Evolutionary conservation across 2,888 invertebrate species (phyloP), one percentile per base, ranked within the genome.

Genomic region (Graphium colonna): DNA sequence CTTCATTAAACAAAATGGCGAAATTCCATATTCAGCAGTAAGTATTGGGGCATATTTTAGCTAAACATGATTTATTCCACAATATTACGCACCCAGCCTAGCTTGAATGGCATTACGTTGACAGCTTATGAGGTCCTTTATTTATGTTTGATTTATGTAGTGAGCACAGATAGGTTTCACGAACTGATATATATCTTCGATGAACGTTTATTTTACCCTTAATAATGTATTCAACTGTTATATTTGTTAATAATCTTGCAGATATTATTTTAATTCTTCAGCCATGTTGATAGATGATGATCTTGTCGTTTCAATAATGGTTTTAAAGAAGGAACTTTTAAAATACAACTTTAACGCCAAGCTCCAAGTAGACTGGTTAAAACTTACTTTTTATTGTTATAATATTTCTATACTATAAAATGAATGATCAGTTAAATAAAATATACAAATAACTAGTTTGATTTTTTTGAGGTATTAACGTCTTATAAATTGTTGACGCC

Each of bases 71-170:
- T 87, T 86, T 87, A 88, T 86, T 80, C 75, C 62, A 69, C 70
- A 80, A 83, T 86, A 87, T 85, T 85, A 85, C 87, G 84, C 78
- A 80, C 82, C 82, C 69, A 72, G 74, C 68, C 65, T 74, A 77
- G 78, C 78, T 79, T 84, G 79, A 85, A 87, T 86, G 78, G 87
- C 76, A 84, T 84, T 84, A 85, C 76, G 82, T 79, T 85, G 87
- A 84, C 85, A 86, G 79, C 80, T 84, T 87, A 85, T 84, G 82
- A 85, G 86, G 79, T 80, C 81, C 83, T 83, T 85, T 86, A 85
- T 86, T 82, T 86, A 79, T 75, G 73, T 77, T 72, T 86, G 87
- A 87, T 86, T 86, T 87, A 87, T 86, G 84, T 85, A 84, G 80
- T 81, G 79, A 75, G 75, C 73, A 78, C 69, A 82, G 82, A 84